Evolutionary conservation across 2,888 invertebrate genomes (phyloP), one percentile per base, ranked within the genome.

Genomic region (Matsumyia berberina): DNA sequence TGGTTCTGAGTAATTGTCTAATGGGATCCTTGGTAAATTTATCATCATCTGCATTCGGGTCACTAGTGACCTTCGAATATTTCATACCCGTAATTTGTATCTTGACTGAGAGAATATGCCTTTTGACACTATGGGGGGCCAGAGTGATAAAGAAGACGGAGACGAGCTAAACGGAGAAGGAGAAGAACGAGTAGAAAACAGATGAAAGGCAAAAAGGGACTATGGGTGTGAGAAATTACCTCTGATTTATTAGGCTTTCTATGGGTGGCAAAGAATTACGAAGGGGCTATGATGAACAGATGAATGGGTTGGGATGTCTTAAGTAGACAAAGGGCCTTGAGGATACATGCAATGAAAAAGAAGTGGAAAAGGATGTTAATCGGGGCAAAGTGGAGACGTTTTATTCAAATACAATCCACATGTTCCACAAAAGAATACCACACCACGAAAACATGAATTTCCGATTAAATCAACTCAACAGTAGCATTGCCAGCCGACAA

Each of bases 1-100:
- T 85, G 85, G 85, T 69, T 74, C 51, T 80, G 80, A 85, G 85
- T 85, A 85, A 85, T 85, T 85, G 85, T 85, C 85, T 85, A 85
- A 85, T 85, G 85, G 85, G 85, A 85, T 85, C 80, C 70, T 80
- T 44, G 60, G 76, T 55, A 33, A 76, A 85, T 85, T 85, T 85
- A 85, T 85, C 85, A 85, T 80, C 85, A 70, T 79, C 79, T 85
- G 79, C 85, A 70, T 85, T 74, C 74, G 79, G 85, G 70, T 85
- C 85, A 74, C 85, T 74, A 70, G 80, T 85, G 85, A 85, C 85
- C 85, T 85, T 85, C 70, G 51, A 64, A 76, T 85, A 80, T 69
- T 80, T 85, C 79, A 85, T 76, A 58, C 57, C n/a, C 31, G 64
- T 64, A 83, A 78, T 82, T 82, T 82, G 77, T 83, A 83, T 62